A percentile compares a stretch with the other conserved stretches of the same genome.
Evolutionary conservation across 1,140 invertebrate genomes (phyloP).

Genomic region (Metaphire vulgaris): DNA sequence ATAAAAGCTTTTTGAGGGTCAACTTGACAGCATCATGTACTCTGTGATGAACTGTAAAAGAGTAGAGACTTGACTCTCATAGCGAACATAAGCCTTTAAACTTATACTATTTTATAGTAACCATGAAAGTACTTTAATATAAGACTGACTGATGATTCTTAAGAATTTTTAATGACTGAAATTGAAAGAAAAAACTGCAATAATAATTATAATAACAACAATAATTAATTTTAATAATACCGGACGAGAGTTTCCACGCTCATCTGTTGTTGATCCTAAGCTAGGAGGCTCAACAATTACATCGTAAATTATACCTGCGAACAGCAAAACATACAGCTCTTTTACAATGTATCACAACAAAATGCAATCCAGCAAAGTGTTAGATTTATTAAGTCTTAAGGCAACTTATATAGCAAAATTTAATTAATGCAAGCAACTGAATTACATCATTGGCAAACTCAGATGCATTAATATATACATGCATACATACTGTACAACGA

Average conservation of each 20-base stretch:
- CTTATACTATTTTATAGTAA: too few relatives aligned
- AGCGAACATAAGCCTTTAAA: too few relatives aligned
- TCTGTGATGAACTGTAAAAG: too few relatives aligned
- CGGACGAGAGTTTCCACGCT: conserved; percentile 86
- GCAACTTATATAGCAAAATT: neutral
- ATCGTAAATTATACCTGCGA: conserved; percentile 90
- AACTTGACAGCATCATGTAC: too few relatives aligned
- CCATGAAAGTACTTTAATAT: too few relatives aligned
- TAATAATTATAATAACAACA: neutral
- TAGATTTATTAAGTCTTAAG: neutral
- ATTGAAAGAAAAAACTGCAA: neutral
- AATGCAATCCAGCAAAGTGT: neutral
- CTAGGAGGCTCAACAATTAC: conserved; percentile 97
- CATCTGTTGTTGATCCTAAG: conserved; percentile 93
- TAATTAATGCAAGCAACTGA: neutral
- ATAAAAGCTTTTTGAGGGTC: too few relatives aligned
- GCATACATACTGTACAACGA: neutral
- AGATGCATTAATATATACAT: neutral
- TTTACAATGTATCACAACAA: neutral
- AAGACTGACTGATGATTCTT: too few relatives aligned
- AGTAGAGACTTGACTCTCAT: too few relatives aligned
- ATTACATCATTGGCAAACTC: neutral
- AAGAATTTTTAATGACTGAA: neutral
- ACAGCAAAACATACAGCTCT: conserved; percentile 20
- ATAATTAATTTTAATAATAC: conserved; percentile 31